Percentiles rank a stretch among this genome's conserved stretches.
Conservation (phyloP, 2,888 invertebrate genomes). For the Galeopsomyia nigrocyanea region DNA sequence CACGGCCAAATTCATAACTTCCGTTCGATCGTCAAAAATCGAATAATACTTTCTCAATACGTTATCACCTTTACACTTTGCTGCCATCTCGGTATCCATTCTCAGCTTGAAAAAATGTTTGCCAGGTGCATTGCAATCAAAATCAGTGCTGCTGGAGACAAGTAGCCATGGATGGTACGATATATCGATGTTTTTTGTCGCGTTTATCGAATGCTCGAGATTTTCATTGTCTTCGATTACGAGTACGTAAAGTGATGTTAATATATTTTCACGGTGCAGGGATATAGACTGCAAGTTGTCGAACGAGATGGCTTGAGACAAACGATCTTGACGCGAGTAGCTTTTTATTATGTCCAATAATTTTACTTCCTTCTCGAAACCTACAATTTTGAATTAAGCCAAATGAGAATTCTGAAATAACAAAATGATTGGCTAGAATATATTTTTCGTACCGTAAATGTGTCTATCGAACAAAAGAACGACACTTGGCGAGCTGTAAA, state of each 20-base stretch:
- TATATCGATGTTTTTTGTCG: neutral
- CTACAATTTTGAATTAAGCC: no score
- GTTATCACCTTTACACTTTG: neutral
- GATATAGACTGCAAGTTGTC: no score
- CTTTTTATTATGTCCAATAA: no score
- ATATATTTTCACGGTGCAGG: no score
- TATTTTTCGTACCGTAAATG: no score
- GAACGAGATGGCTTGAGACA: no score
- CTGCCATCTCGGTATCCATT: constrained; percentile 5
- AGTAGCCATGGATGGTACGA: neutral
- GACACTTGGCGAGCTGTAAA: no score
- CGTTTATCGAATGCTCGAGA: neutral
- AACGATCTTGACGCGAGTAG: no score
- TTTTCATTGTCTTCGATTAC: neutral
- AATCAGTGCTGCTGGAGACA: neutral
- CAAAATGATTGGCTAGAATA: no score
- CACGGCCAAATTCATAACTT: neutral
- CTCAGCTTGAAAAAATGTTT: constrained; percentile 3
- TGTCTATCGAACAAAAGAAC: no score
- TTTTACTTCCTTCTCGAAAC: no score
- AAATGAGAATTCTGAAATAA: no score
- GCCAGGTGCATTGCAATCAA: constrained; percentile 1
- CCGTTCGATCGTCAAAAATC: neutral
- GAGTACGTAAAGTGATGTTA: neutral
- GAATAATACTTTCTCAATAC: constrained; percentile 1